phyloP scores from a whole-genome alignment of 2,113 vertebrate genomes.

The Noturus placidus region DNA sequence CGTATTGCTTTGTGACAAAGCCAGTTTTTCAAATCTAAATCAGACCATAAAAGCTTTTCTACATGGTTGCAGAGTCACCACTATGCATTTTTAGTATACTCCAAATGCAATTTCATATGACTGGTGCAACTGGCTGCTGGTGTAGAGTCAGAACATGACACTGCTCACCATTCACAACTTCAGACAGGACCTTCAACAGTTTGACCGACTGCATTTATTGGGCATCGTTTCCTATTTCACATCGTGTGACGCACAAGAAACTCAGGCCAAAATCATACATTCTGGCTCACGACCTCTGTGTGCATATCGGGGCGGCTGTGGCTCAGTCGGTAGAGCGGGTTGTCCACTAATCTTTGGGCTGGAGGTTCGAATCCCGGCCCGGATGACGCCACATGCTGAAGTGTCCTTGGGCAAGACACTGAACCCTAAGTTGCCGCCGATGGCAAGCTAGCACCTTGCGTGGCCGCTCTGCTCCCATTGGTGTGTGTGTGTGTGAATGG shows the following conservation, averaged over 20 bases:
- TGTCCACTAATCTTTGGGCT: too few species aligned
- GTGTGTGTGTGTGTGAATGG: too few species aligned
- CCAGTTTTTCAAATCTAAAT: neutral
- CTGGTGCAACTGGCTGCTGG: neutral
- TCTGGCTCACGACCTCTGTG: neutral
- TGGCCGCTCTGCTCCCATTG: too few species aligned
- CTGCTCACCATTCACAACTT: neutral
- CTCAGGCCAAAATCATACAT: neutral
- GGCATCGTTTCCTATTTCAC: neutral
- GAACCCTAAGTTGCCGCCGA: too few species aligned
- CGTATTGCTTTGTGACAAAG: neutral
- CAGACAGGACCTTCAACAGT: neutral
- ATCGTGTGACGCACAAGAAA: neutral
- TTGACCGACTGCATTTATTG: neutral
- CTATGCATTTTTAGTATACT: neutral
- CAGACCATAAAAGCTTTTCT: neutral
- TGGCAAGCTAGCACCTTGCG: too few species aligned
- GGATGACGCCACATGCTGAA: too few species aligned
- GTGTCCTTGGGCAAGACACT: too few species aligned
- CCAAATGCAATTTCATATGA: neutral
- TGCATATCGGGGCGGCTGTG: too few species aligned
- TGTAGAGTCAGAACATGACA: neutral
- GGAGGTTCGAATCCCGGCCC: too few species aligned
- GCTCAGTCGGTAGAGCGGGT: too few species aligned
- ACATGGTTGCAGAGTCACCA: neutral